Evolutionary conservation across 2,113 vertebrate species (phyloP).

Genomic region (Regulus satrapa): DNA sequence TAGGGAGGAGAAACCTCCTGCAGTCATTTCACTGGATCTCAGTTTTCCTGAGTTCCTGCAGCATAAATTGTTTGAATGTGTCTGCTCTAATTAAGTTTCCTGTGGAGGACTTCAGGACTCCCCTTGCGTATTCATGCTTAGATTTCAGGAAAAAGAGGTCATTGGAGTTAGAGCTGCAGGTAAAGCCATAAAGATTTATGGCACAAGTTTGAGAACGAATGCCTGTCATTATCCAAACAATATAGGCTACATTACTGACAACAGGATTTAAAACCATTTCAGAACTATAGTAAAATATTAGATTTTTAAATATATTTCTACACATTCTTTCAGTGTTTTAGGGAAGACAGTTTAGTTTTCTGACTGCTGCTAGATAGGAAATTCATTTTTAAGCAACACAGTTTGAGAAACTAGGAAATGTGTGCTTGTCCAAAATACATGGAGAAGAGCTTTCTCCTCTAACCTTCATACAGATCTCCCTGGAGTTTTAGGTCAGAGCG

Average conservation of each 20-base stretch:
- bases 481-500: background rate
- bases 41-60: background rate
- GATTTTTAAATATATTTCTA: background rate
- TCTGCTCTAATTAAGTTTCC: background rate
- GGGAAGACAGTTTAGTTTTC: no score
- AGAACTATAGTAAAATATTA: background rate
- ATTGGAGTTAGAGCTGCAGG: background rate
- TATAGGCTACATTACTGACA: background rate
- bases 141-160: background rate
- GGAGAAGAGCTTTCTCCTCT: background rate
- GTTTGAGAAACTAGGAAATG: background rate
- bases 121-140: fast-evolving
- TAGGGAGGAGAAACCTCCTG: background rate
- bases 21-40: background rate
- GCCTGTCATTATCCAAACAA: background rate
- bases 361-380: background rate
- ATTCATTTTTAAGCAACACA: background rate
- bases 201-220: background rate
- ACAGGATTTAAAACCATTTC: background rate
- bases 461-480: background rate
- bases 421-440: background rate
- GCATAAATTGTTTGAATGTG: background rate
- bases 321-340: background rate
- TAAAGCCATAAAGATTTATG: background rate
- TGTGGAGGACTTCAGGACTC: background rate